phyloP scores from a whole-genome alignment of 2,113 vertebrate genomes.

The Thalassoma bifasciatum region DNA sequence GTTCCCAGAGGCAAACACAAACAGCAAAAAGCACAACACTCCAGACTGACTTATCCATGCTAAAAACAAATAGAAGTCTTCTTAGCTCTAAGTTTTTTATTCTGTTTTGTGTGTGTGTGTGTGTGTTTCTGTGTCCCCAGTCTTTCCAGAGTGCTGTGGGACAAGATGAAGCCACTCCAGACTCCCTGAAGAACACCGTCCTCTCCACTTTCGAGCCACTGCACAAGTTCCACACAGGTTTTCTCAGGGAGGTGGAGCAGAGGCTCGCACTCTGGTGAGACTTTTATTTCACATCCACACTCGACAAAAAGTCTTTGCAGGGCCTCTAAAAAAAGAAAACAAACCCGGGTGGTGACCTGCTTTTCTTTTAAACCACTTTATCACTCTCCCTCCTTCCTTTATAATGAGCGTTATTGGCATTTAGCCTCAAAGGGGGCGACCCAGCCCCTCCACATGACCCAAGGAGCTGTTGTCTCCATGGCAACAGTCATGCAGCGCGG shows the following conservation, averaged over 20 bases:
- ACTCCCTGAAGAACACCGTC: constrained; percentile 88
- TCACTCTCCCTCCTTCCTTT: constrained; percentile 2
- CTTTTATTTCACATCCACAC: constrained; percentile 1
- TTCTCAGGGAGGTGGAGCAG: constrained; percentile 97
- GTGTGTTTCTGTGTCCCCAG: constrained; percentile 71
- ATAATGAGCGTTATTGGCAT: constrained; percentile 45
- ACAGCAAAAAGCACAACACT: too few species aligned
- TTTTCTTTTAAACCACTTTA: constrained; percentile 16
- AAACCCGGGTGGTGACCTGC: not conserved
- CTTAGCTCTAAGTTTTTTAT: not conserved
- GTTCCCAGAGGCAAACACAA: too few species aligned
- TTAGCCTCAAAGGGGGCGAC: constrained; percentile 39
- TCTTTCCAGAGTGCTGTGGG: constrained; percentile 90
- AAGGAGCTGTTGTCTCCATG: constrained; percentile 69
- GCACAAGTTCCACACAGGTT: constrained; percentile 94
- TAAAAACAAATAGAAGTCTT: not conserved
- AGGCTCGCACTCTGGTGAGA: constrained; percentile 95
- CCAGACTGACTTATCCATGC: too few species aligned
- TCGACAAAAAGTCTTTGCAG: not conserved
- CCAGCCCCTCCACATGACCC: constrained; percentile 55
- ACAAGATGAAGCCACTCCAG: constrained; percentile 91
- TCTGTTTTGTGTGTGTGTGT: not conserved
- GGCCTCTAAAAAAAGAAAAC: not conserved
- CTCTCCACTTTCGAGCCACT: constrained; percentile 94
- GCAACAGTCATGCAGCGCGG: constrained; percentile 62